A percentile compares a stretch with the other conserved stretches of the same genome.
Evolutionary conservation across 2,888 invertebrate species (phyloP).

Genomic region (Brassicogethes aeneus): DNA sequence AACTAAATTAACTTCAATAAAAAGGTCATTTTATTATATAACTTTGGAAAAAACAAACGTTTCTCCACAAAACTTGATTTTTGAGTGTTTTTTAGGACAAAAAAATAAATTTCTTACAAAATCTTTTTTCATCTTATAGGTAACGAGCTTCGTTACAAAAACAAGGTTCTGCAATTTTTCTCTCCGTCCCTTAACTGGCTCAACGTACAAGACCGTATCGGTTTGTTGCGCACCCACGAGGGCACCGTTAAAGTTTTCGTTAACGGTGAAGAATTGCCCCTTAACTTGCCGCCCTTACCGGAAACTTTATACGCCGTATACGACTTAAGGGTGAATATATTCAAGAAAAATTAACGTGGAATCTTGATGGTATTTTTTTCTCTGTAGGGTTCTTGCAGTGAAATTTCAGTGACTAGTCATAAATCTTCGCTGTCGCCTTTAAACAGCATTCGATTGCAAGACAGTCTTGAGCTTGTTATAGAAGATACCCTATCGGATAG

Average conservation of each 20-base stretch:
- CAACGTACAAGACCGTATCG: constrained; percentile 67
- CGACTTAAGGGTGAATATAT: constrained; percentile 70
- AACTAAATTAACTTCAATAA: no score
- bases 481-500: constrained; percentile 7
- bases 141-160: constrained; percentile 62
- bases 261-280: constrained; percentile 66
- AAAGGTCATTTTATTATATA: not conserved
- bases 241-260: constrained; percentile 64
- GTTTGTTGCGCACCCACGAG: constrained; percentile 63
- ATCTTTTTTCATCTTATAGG: constrained; percentile 42
- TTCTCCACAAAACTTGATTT: no score
- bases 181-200: constrained; percentile 73
- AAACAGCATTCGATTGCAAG: constrained; percentile 46
- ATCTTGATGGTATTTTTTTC: no score
- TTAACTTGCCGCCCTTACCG: constrained; percentile 30
- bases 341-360: no score
- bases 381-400: constrained; percentile 54
- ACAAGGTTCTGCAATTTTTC: constrained; percentile 56
- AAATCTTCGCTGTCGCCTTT: constrained; percentile 47
- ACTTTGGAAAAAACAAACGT: not conserved
- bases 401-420: constrained; percentile 63
- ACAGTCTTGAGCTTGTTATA: constrained; percentile 51
- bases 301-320: constrained; percentile 71
- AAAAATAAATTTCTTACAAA: no score
- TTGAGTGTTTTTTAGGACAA: no score